A percentile compares a stretch with the other conserved stretches of the same genome.
Evolutionary conservation across 2,888 invertebrate species (phyloP).

Genomic region (Agrochola litura): DNA sequence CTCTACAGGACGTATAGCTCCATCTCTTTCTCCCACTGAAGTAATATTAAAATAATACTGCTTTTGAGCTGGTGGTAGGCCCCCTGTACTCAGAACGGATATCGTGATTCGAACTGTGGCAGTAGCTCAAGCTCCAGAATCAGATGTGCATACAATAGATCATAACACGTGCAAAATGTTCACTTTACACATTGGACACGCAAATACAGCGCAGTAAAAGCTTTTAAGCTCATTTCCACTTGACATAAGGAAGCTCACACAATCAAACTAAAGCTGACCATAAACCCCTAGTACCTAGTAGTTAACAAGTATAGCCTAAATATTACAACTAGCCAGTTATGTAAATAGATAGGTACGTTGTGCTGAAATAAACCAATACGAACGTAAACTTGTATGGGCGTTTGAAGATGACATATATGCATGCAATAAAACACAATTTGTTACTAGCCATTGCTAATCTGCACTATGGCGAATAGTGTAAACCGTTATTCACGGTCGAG

Average conservation of each 20-base stretch:
- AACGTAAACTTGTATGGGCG: slow-evolving; percentile 17
- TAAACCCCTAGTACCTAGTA: background rate
- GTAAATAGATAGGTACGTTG: slow-evolving; percentile 5
- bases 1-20: too few species aligned
- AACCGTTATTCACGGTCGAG: slow-evolving; percentile 8
- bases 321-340: background rate
- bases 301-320: background rate
- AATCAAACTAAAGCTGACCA: background rate
- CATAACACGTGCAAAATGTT: background rate
- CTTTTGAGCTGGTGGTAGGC: too few species aligned
- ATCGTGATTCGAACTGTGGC: background rate
- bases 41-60: too few species aligned
- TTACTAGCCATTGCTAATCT: slow-evolving; percentile 32
- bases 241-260: background rate
- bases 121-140: background rate
- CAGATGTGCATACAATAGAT: background rate
- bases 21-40: too few species aligned
- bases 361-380: slow-evolving; percentile 17
- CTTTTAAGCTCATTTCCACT: background rate
- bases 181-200: too few species aligned
- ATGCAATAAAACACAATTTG: slow-evolving; percentile 9
- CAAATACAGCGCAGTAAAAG: too few species aligned
- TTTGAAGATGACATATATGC: slow-evolving; percentile 24
- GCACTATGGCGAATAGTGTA: background rate
- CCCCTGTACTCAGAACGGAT: too few species aligned